These are phyloP conservation scores for Adela reaumurella DNA, from an alignment of 2,888 invertebrate species.

Conservation along the genomic window DNA sequence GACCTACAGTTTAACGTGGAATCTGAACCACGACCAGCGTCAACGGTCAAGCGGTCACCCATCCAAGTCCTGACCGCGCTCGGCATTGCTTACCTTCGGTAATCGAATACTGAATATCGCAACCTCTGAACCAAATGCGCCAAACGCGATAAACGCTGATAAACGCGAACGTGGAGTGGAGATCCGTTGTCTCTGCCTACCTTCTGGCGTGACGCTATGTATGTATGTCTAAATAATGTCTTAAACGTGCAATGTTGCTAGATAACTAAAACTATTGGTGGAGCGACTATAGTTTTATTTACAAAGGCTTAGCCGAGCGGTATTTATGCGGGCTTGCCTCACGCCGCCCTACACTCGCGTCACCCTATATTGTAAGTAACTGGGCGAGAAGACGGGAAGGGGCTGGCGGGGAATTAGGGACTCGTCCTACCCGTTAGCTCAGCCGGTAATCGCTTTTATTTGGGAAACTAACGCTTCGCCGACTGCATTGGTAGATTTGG, in stretches of 20 bases:
- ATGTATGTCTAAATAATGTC: background rate
- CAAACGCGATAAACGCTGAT: too few relatives aligned
- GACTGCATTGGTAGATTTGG: background rate
- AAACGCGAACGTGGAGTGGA: too few relatives aligned
- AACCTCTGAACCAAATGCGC: too few relatives aligned
- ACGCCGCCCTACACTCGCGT: background rate
- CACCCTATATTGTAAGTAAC: background rate
- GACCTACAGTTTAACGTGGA: too few relatives aligned
- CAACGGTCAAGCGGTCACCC: too few relatives aligned
- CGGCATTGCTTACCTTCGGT: too few relatives aligned
- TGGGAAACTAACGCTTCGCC: background rate
- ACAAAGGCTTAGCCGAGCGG: background rate
- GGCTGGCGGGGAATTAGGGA: background rate
- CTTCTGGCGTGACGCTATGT: too few relatives aligned
- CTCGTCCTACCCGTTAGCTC: background rate
- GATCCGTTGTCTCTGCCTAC: too few relatives aligned
- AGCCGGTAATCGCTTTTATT: background rate
- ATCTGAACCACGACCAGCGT: too few relatives aligned
- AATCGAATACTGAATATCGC: too few relatives aligned
- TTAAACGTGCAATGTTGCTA: background rate
- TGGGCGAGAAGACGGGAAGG: background rate
- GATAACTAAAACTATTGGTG: background rate
- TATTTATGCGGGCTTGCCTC: background rate
- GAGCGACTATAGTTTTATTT: background rate
- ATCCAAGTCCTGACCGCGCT: too few relatives aligned